These are phyloP conservation scores for Gymnarchus niloticus DNA, from an alignment of 2,113 vertebrate species.

Conservation along the genomic window DNA sequence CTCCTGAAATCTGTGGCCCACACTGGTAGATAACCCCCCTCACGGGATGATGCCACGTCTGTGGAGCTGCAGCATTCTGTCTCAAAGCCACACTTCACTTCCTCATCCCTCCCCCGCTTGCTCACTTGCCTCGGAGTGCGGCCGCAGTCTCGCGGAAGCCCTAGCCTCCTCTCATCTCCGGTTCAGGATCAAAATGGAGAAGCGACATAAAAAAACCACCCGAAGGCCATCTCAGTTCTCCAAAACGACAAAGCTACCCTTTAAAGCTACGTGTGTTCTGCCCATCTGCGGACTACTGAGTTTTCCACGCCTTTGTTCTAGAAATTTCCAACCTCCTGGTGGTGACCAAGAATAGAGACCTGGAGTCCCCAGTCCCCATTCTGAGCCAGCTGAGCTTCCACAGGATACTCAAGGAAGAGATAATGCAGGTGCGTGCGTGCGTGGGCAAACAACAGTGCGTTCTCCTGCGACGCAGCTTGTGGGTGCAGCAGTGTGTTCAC, in stretches of 20 bases:
- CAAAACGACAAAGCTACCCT: no score
- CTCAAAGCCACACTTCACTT: background rate
- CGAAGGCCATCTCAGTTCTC: background rate
- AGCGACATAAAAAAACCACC: background rate
- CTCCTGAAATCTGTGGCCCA: background rate
- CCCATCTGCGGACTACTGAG: background rate
- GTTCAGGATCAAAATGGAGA: background rate
- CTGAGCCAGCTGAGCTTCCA: slow-evolving; percentile 73
- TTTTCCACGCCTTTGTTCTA: slow-evolving; percentile 37
- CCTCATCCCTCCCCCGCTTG: background rate
- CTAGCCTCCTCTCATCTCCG: background rate
- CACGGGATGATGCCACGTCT: background rate
- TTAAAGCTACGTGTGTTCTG: no score
- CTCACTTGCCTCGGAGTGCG: background rate
- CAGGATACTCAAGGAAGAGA: slow-evolving; percentile 72
- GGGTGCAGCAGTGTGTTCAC: no score
- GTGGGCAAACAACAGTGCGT: background rate
- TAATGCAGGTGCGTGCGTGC: slow-evolving; percentile 57
- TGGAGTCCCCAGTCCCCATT: slow-evolving; percentile 48
- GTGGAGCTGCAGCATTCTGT: background rate
- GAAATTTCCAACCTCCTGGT: slow-evolving; percentile 80
- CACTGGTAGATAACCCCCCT: background rate
- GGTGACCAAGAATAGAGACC: slow-evolving; percentile 64
- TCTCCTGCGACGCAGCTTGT: no score
- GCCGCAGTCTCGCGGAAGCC: background rate